Percentiles rank a stretch among this genome's conserved stretches.
phyloP scores from a whole-genome alignment of 2,888 invertebrate species.

The Hetaerina titia region DNA sequence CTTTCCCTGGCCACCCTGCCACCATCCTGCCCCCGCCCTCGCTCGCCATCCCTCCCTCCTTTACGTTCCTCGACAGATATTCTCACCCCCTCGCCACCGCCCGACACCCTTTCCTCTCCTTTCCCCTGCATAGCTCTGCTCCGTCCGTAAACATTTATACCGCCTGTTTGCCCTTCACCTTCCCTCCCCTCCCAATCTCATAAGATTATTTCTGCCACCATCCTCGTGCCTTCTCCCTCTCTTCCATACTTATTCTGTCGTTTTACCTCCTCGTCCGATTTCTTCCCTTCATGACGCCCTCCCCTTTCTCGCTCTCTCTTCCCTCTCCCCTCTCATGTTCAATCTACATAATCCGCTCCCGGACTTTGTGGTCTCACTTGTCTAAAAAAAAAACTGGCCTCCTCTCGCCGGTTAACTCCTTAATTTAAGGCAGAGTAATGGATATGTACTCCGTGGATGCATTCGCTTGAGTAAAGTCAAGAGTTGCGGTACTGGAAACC shows the following conservation, averaged over 20 bases:
- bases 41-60: background rate
- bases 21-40: background rate
- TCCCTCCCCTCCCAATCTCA: slow-evolving; percentile 6
- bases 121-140: background rate
- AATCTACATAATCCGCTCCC: background rate
- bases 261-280: background rate
- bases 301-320: background rate
- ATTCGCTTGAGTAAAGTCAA: background rate
- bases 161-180: background rate
- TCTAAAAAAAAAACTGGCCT: background rate
- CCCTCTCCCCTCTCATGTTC: background rate
- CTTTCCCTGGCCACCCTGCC: background rate
- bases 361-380: background rate
- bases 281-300: background rate
- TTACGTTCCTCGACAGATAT: background rate
- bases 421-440: background rate
- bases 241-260: background rate
- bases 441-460: background rate
- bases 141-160: slow-evolving; percentile 24
- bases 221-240: background rate
- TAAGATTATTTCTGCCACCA: slow-evolving; percentile 18
- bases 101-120: background rate
- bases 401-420: background rate
- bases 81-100: background rate
- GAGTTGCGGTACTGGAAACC: background rate